Base-by-base conservation (phyloP, 2,888 invertebrate species). In the Mesorhabditis belari region DNA sequence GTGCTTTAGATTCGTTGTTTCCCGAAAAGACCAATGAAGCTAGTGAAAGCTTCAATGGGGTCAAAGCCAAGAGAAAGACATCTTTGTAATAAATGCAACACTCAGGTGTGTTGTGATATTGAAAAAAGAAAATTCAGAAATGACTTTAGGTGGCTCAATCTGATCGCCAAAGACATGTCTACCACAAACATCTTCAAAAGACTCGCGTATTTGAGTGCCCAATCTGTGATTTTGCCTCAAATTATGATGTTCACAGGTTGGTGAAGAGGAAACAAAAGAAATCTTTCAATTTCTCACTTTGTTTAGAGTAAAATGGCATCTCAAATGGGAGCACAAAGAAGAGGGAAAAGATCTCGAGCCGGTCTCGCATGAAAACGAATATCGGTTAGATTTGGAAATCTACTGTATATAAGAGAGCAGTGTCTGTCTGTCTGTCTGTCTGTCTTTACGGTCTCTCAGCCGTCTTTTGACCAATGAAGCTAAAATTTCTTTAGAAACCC, bases 11-110 rank as follows among this genome's bases (percentile, higher is more conserved):
- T 52, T 25, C 56, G 62, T 24, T 74, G 74, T 59, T 74, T 74
- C 67, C 74, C 74, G 19, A 74, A 74, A 55, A 61, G 74, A n/a
- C 74, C 70, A 49, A 75, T 74, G 74, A 74, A 74, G 60, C 65
- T 74, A 44, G 71, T 72, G 19, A 61, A 66, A 17, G 58, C 64
- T n/a, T 23, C 27, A 3, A 49, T 57, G 21, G 61, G 56, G 21
- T 55, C 65, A 6, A 60, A 65, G n/a, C 68, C 67, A 5, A 57
- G 74, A 6, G 74, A 74, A 57, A 51, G 74, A 17, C 74, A 74
- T 53, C 59, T 62, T 17, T 74, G 74, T 52, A 51, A 62, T 27
- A 24, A 70, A 19, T 74, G 74, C 51, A 57, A 62, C 17, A 59
- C 61, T 9, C 64, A 66, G 56, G n/a, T n/a, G n/a, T n/a, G n/a